Evolutionary conservation across 2,888 invertebrate species (phyloP), one percentile per base, ranked within the genome.

Genomic region (Cynaeus angustus): DNA sequence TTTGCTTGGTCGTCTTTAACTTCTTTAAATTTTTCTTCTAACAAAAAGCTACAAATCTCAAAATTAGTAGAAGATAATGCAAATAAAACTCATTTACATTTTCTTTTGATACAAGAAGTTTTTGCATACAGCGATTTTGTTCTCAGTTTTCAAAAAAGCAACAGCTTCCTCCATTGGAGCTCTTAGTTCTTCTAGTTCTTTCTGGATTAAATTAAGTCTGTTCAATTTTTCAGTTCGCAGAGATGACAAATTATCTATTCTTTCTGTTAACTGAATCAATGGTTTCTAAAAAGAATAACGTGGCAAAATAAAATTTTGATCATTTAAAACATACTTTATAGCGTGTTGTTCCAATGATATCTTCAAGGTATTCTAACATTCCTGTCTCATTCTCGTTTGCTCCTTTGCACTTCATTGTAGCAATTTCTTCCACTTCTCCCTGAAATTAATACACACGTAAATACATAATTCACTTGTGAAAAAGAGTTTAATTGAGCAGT

Each of bases 351-450:
- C 99, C 99, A 78, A 99, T 95, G 66, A 99, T 98, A 82, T 99
- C 99, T 85, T 99, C 99, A 55, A 99, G 87, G 85, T 97, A 99
- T 84, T 99, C 99, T 62, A 99, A 86, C 96, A 99, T 96, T 0
- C 99, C 99, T 7, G 94, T 91, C 76, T 99, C 99, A 77, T 94
- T 91, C 79, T 95, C 96, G 0, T 86, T 91, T 71, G 88, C 89
- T 0, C 89, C 96, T 86, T 97, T 99, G 0, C 98, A 94, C 83
- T 98, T 99, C 99, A 99, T 99, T 93, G 99, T 91, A 0, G 99
- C 93, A 77, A 99, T 99, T 83, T 98, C 97, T 86, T 99, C 99
- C 0, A 99, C 99, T 89, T 99, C 99, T 46, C 99, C 99, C 94
- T 98, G 67, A 37, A 41, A 12, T 10, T 6, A 7, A 2, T 41